Base-by-base conservation (phyloP, 2,888 invertebrate species). In the Saturnia japonica region DNA sequence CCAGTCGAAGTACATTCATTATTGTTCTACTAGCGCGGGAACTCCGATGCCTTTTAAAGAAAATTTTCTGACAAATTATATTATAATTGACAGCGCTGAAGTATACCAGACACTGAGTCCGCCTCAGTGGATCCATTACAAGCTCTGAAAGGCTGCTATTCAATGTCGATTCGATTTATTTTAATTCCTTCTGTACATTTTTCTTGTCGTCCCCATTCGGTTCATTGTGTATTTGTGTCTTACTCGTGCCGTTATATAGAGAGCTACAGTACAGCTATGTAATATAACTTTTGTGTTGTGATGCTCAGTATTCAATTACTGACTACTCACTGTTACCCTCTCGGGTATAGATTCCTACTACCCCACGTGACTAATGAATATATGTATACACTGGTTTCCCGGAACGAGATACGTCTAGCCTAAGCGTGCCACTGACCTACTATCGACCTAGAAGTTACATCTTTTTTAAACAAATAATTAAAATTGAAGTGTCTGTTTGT, bases 161-260 rank as follows among this genome's bases (percentile, higher is more conserved):
- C 82, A 81, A 81, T 79, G 83, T 79, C 83, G 75, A 79, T 84
- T 84, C 82, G 81, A 85, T 85, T 85, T 85, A 85, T 82, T 85
- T 85, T 85, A 85, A 85, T 85, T 85, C 81, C 75, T 77, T 80
- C 77, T 71, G 72, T 74, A 79, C 76, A 78, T 82, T 85, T 82
- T 85, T 82, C 82, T 78, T 72, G 60, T 74, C 75, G 71, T 70
- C 57, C 77, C 22, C 79, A 81, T 80, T 80, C 79, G 78, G 77
- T 76, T 80, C 81, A 82, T 83, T 83, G 82, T 81, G 81, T 76
- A 72, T 25, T 60, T 14, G 34, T 34, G 34, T 34, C 70, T 69
- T 45, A 40, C 11, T 40, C 42, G 71, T 75, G 68, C 34, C 67
- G 45, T 22, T 57, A 67, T 69, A 71, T 70, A 69, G 72, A 11